These are phyloP conservation scores for Typhlichthys eigenmanni DNA, from an alignment of 2,797 vertebrate genomes.

Conservation along the genomic window DNA sequence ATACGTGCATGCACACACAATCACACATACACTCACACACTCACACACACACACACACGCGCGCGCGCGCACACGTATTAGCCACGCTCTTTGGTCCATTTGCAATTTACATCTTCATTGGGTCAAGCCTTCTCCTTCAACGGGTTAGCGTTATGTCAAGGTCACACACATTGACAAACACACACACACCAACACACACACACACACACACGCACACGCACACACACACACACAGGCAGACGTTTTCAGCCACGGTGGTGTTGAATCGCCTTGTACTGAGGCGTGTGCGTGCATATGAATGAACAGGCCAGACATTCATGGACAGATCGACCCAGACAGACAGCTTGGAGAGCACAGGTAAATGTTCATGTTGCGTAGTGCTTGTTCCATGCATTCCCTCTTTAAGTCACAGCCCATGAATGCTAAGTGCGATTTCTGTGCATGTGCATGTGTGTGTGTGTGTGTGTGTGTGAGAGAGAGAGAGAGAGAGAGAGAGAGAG, in stretches of 20 bases:
- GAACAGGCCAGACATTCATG: constrained; percentile 55
- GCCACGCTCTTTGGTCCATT: constrained; percentile 50
- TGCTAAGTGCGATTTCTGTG: background rate
- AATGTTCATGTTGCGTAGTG: constrained; percentile 33
- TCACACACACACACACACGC: constrained; percentile 26
- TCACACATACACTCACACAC: constrained; percentile 43
- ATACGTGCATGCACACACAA: constrained; percentile 16
- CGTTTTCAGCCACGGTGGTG: constrained; percentile 58
- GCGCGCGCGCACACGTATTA: constrained; percentile 29
- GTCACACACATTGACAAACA: constrained; percentile 30
- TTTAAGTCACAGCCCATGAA: constrained; percentile 14
- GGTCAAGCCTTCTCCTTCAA: constrained; percentile 65
- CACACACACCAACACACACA: constrained; percentile 13
- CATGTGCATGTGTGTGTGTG: constrained; percentile 11
- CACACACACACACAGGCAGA: constrained; percentile 13
- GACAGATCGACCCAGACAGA: constrained; percentile 35
- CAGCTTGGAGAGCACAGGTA: constrained; percentile 44
- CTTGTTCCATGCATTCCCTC: constrained; percentile 4
- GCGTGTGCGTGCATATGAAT: constrained; percentile 65
- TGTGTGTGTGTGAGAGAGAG: background rate
- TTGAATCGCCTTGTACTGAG: constrained; percentile 64
- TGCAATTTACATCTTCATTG: constrained; percentile 29
- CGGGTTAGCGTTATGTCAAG: constrained; percentile 59
- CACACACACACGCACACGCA: constrained; percentile 12
- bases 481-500: constrained; percentile 20